Evolutionary conservation across 2,113 vertebrate species (phyloP).

Genomic region (Pterophyllum scalare): DNA sequence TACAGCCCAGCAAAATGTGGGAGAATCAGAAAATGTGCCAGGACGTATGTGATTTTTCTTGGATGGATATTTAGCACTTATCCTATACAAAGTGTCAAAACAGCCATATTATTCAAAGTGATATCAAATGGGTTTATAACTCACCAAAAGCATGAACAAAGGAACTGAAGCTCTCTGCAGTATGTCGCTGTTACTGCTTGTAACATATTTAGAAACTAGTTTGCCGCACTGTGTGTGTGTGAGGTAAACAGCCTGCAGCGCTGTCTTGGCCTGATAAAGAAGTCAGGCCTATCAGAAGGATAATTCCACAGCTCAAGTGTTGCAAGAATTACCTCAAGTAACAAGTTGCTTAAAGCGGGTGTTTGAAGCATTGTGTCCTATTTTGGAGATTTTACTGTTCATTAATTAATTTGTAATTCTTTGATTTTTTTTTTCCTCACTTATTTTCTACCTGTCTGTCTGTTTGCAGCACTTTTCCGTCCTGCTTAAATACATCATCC

Average conservation of each 20-base stretch:
- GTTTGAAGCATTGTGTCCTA: not conserved
- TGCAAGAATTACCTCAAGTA: slow-evolving; percentile 10
- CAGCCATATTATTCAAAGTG: not conserved
- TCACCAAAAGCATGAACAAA: not conserved
- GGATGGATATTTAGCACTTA: not conserved
- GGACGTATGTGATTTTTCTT: not conserved
- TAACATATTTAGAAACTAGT: slow-evolving; percentile 17
- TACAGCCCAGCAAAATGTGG: not conserved
- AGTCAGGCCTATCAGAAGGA: slow-evolving; percentile 39
- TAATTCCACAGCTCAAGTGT: slow-evolving; percentile 34
- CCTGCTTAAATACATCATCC: slow-evolving; percentile 94
- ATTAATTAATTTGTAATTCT: not conserved
- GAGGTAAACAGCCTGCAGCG: slow-evolving; percentile 64
- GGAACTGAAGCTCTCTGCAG: not conserved
- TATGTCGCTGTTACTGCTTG: slow-evolving; percentile 2
- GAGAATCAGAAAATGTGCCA: not conserved
- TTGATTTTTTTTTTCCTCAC: not conserved
- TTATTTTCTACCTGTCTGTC: not conserved
- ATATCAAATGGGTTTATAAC: not conserved
- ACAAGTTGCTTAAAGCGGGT: not conserved
- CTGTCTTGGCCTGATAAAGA: slow-evolving; percentile 64
- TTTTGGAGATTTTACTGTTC: not conserved
- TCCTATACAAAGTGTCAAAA: too few relatives aligned
- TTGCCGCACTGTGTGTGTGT: slow-evolving; percentile 20
- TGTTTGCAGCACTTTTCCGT: slow-evolving; percentile 89